Conservation (phyloP, 2,888 invertebrate species). For the Acheta domesticus region DNA sequence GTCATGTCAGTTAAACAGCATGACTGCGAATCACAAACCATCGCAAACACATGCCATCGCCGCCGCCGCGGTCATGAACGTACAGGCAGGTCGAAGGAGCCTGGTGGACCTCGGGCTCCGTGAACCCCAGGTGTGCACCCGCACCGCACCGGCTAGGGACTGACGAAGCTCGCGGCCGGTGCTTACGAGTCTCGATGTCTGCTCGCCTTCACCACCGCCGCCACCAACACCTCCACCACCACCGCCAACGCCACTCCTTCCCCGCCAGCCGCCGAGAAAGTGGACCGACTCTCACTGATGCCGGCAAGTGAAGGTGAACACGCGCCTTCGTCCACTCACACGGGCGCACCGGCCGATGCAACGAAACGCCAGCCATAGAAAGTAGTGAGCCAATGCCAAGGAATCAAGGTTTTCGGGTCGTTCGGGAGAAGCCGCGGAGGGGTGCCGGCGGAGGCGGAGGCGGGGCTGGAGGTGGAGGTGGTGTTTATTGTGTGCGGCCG, state of each 20-base stretch:
- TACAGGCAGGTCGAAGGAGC: no score
- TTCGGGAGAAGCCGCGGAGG: not conserved
- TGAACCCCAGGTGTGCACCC: no score
- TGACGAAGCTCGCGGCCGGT: not conserved
- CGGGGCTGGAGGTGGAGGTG: not conserved
- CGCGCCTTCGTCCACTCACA: not conserved
- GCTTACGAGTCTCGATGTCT: not conserved
- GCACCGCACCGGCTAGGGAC: not conserved
- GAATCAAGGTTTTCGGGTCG: slow-evolving; percentile 10
- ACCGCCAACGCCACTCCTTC: not conserved
- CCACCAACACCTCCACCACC: not conserved
- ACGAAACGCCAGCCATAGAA: not conserved
- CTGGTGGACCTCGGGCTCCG: no score
- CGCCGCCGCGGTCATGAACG: no score
- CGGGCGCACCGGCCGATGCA: no score
- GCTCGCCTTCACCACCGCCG: not conserved
- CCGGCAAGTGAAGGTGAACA: slow-evolving; percentile 18
- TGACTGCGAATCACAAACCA: no score
- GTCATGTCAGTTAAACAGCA: no score
- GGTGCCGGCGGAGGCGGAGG: not conserved
- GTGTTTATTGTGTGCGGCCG: no score
- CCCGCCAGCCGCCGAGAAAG: not conserved
- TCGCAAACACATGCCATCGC: no score
- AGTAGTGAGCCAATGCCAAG: slow-evolving; percentile 1
- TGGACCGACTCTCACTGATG: not conserved